Evolutionary conservation across 2,113 vertebrate species (phyloP).

Genomic region (Alligator mississippiensis): DNA sequence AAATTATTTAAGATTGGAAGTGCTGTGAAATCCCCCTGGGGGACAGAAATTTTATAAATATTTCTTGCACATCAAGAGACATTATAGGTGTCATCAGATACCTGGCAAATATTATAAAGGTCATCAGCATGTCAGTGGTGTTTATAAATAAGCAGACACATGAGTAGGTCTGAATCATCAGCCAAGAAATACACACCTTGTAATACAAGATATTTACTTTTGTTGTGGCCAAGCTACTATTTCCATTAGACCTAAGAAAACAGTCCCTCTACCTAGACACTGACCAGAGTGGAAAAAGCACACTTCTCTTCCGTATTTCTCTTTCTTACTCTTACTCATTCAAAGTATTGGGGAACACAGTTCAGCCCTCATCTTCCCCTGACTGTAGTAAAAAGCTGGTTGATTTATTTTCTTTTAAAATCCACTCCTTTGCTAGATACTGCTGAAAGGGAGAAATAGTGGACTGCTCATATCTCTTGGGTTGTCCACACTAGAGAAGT

Average conservation of each 20-base stretch:
- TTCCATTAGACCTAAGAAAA: constrained; percentile 46
- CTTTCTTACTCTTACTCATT: constrained; percentile 40
- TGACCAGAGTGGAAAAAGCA: background rate
- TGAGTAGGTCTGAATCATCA: constrained; percentile 37
- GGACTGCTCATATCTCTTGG: constrained; percentile 59
- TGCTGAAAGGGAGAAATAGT: constrained; percentile 51
- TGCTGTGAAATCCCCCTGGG: background rate
- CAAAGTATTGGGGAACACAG: background rate
- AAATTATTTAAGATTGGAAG: constrained; percentile 13
- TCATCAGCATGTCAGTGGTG: constrained; percentile 49
- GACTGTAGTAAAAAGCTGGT: background rate
- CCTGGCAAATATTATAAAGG: constrained; percentile 40
- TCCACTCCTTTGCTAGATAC: background rate
- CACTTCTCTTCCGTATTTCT: constrained; percentile 16
- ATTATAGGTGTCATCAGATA: constrained; percentile 58
- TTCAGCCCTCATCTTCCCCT: background rate
- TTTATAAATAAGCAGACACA: constrained; percentile 59
- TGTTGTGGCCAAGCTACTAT: constrained; percentile 44
- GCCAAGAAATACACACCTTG: constrained; percentile 46
- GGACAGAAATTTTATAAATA: background rate
- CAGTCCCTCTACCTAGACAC: constrained; percentile 29
- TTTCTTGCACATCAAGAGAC: constrained; percentile 63
- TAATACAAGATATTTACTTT: background rate
- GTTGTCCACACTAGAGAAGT: constrained; percentile 67
- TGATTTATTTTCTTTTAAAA: background rate